Evolutionary conservation across 2,888 invertebrate genomes (phyloP).

Genomic region (Cepaea hortensis): DNA sequence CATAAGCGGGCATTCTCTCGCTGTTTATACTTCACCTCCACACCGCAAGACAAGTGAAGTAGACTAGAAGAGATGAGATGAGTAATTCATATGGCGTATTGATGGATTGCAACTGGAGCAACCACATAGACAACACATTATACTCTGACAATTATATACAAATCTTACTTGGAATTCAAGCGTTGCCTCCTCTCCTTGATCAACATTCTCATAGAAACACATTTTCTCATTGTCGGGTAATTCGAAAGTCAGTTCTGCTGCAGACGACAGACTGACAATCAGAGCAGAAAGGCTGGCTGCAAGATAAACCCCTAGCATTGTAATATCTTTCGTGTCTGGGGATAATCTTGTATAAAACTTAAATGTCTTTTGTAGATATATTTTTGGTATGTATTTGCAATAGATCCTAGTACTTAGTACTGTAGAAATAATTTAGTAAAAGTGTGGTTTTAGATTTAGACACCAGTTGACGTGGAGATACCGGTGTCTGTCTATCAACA

Average conservation of each 20-base stretch:
- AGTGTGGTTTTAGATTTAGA: neutral
- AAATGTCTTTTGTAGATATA: neutral
- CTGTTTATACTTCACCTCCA: no score
- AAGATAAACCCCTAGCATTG: slow-evolving; percentile 2
- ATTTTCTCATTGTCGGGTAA: slow-evolving; percentile 97
- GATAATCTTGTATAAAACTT: neutral
- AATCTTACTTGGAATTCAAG: slow-evolving; percentile 93
- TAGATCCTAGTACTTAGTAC: neutral
- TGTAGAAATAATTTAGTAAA: neutral
- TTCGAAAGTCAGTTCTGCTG: slow-evolving; percentile 93
- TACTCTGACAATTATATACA: neutral
- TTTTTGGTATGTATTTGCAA: neutral
- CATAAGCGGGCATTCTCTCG: no score
- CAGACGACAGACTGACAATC: neutral
- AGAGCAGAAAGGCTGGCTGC: neutral
- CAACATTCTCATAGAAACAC: slow-evolving; percentile 96
- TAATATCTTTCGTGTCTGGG: neutral
- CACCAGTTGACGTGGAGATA: slow-evolving; percentile 43
- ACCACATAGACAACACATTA: no score
- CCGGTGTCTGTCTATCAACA: slow-evolving; percentile 34
- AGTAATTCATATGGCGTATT: no score
- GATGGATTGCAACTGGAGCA: no score
- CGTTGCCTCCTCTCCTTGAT: slow-evolving; percentile 89
- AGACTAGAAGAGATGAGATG: no score
- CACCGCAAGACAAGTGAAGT: no score